These are phyloP conservation scores for Tetraneura akinire DNA, from an alignment of 1,140 invertebrate genomes.

Conservation along the genomic window DNA sequence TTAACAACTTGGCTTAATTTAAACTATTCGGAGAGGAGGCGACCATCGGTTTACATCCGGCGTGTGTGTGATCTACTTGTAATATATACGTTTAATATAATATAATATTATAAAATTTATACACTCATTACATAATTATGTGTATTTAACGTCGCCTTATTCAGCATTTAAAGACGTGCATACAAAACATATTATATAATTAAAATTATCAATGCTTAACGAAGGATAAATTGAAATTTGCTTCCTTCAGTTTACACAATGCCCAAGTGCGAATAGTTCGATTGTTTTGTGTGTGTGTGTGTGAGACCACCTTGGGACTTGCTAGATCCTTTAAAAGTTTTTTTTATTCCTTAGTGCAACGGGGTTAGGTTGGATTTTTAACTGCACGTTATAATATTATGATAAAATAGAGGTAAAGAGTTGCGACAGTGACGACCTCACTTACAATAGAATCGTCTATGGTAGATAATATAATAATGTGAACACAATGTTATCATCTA, in stretches of 20 bases:
- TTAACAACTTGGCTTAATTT: conserved; percentile 15
- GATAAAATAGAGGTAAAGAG: not conserved
- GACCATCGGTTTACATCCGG: not conserved
- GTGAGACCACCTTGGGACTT: not conserved
- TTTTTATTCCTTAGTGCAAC: not conserved
- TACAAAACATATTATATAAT: not conserved
- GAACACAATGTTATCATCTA: conserved; percentile 33
- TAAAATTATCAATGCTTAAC: not conserved
- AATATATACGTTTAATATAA: not conserved
- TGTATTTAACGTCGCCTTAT: not conserved
- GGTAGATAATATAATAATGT: not conserved
- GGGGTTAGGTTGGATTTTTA: too few species aligned
- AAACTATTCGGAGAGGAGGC: not conserved
- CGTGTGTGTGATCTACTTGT: not conserved
- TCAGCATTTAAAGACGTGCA: not conserved
- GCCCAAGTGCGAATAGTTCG: not conserved
- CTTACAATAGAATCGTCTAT: conserved; percentile 32
- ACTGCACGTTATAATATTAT: not conserved
- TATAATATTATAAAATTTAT: not conserved
- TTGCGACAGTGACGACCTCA: not conserved
- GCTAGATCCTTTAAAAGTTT: too few species aligned
- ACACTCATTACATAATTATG: not conserved
- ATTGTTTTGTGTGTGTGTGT: not conserved
- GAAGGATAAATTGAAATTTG: not conserved
- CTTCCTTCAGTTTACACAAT: not conserved